Conservation (phyloP, 2,888 invertebrate species). For the Lithophane semibrunnea region DNA sequence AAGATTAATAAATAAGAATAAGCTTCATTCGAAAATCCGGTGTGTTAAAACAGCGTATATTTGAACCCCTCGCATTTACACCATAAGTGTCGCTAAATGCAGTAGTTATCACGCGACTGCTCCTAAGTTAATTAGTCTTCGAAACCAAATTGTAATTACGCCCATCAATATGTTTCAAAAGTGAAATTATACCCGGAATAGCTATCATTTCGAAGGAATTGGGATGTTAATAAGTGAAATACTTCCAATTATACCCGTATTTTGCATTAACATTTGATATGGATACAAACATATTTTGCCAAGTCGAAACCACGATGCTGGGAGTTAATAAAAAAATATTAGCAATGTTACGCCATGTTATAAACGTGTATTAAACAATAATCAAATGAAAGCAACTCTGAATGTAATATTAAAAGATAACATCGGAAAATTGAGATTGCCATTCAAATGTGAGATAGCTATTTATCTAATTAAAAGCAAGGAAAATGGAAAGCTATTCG, state of each 20-base stretch:
- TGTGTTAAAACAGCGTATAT: conserved; percentile 59
- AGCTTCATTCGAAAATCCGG: conserved; percentile 66
- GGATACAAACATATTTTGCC: conserved; percentile 6
- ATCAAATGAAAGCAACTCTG: conserved; percentile 38
- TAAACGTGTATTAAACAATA: conserved; percentile 28
- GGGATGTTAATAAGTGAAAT: conserved; percentile 16
- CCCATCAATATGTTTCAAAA: conserved; percentile 9
- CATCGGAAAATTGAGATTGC: conserved; percentile 59
- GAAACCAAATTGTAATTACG: conserved; percentile 34
- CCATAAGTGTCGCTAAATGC: conserved; percentile 29
- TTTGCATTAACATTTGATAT: neutral
- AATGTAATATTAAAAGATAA: conserved; percentile 38
- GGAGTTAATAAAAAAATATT: neutral
- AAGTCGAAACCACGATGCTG: neutral
- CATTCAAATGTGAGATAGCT: conserved; percentile 36
- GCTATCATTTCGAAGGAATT: conserved; percentile 5
- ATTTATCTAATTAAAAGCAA: conserved; percentile 58
- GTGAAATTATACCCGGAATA: conserved; percentile 18
- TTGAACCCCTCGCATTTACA: conserved; percentile 19
- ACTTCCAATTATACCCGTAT: conserved; percentile 12
- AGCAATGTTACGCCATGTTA: neutral
- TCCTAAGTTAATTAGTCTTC: conserved; percentile 37
- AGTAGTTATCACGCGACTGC: conserved; percentile 32
- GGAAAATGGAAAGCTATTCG: conserved; percentile 65
- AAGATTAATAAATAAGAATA: conserved; percentile 69